Percentiles rank a stretch among this genome's conserved stretches.
phyloP scores from a whole-genome alignment of 2,888 invertebrate genomes.

The Caenorhabditis imperialis region DNA sequence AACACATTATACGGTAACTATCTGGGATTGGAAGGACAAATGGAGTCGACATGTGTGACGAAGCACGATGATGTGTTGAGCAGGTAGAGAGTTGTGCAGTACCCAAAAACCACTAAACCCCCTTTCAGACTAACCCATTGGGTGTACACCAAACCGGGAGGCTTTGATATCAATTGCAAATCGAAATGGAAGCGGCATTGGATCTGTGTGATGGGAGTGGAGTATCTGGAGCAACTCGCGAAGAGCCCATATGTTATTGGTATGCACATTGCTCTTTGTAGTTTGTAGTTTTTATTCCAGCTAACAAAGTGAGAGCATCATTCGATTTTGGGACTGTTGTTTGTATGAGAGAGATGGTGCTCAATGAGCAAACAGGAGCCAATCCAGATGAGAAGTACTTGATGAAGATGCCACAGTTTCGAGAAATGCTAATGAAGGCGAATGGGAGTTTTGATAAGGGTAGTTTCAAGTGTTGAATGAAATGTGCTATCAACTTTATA shows the following conservation, averaged over 20 bases:
- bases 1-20: slow-evolving; percentile 46
- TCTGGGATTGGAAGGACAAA: slow-evolving; percentile 49
- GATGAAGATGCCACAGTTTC: slow-evolving; percentile 36
- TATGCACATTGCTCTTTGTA: not conserved
- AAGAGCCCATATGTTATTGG: slow-evolving; percentile 3
- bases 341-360: slow-evolving; percentile 43
- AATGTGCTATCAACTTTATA: too few relatives aligned
- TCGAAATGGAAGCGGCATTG: slow-evolving; percentile 46
- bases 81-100: too few relatives aligned
- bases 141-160: slow-evolving; percentile 25
- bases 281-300: slow-evolving; percentile 25
- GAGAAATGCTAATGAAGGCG: slow-evolving; percentile 39
- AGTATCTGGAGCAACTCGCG: slow-evolving; percentile 21
- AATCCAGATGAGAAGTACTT: slow-evolving; percentile 12
- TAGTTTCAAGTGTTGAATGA: slow-evolving; percentile 34
- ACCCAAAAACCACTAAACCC: too few relatives aligned
- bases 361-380: slow-evolving; percentile 9
- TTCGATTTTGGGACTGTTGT: slow-evolving; percentile 49
- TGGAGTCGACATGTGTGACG: slow-evolving; percentile 41
- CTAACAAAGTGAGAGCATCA: slow-evolving; percentile 31
- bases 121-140: slow-evolving; percentile 26
- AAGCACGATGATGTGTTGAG: slow-evolving; percentile 26
- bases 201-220: slow-evolving; percentile 47
- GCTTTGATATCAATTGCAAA: slow-evolving; percentile 24
- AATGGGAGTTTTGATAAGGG: slow-evolving; percentile 35